phyloP scores from a whole-genome alignment of 2,797 vertebrate genomes.

The Rhynchonycteris naso region DNA sequence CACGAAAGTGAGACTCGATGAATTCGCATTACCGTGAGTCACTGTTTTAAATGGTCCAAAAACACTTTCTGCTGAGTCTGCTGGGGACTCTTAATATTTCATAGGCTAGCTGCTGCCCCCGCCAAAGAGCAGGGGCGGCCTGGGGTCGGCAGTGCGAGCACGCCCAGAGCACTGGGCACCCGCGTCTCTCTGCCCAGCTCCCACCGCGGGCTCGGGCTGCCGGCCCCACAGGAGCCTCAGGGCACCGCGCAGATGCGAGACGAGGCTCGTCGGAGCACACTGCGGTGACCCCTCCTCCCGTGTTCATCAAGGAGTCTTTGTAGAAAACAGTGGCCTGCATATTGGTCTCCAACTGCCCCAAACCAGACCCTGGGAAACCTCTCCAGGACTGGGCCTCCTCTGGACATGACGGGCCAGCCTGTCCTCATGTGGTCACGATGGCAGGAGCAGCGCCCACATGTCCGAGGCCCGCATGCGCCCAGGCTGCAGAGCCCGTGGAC shows the following conservation, averaged over 20 bases:
- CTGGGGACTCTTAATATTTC: not conserved
- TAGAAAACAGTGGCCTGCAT: not conserved
- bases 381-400: not conserved
- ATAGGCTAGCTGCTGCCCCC: not conserved
- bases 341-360: not conserved
- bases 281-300: not conserved
- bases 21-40: not conserved
- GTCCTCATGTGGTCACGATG: not conserved
- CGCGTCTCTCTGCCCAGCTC: not conserved
- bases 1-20: not conserved
- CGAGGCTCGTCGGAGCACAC: rapidly evolving
- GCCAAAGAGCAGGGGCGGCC: not conserved
- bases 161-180: rapidly evolving
- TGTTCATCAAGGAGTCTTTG: rapidly evolving
- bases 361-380: not conserved
- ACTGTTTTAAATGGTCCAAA: not conserved
- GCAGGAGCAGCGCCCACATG: not conserved
- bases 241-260: rapidly evolving
- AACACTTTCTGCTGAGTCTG: not conserved
- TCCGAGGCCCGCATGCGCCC: not conserved
- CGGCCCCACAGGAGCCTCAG: not conserved
- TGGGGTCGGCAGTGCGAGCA: not conserved
- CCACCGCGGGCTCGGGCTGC: not conserved
- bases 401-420: not conserved
- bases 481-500: not conserved